Base-by-base conservation (phyloP, 2,113 vertebrate genomes). In the Ploceus nigricollis region DNA sequence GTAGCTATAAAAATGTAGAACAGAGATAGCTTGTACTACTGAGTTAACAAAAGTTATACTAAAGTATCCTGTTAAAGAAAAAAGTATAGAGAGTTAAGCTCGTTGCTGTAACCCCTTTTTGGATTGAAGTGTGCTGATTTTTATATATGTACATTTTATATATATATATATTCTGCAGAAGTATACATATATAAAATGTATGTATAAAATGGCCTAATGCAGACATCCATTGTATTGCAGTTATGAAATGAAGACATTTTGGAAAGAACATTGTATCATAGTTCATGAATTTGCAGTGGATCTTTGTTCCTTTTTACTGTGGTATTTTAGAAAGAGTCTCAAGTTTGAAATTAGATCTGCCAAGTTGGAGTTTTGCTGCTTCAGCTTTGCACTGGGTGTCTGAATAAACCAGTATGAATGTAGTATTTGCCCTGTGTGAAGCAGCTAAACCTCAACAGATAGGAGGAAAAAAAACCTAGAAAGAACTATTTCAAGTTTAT, bases 11-110 rank as follows among this genome's bases (percentile, higher is more conserved):
- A 98, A 97, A 93, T 97, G 98, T 99, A 99, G 98, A 98, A 97
- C 98, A 98, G 98, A 98, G 97, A 98, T 98, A 98, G 98, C 98
- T 98, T 98, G 98, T 98, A 99, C 98, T 98, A 98, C 98, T 99
- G 98, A 99, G 98, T 98, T 98, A 98, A 99, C 98, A 98, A 96
- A 98, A 98, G 96, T 97, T 98, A 97, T 98, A 98, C 98, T 98
- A 96, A 98, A 98, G 96, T 98, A 97, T 97, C 97, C 97, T 98
- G 96, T 98, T 98, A 96, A 97, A 97, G 94, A 97, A 97, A 96
- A 96, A 98, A 95, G 94, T 96, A 97, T 94, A 98, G 97, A 98
- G 98, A 98, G 97, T 98, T 98, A 98, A 98, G 96, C 98, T 98
- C 98, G 97, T 99, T 98, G 98, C 98, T 98, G 98, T 99, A 98